Percentiles rank a stretch among this genome's conserved stretches.
Evolutionary conservation across 2,113 vertebrate genomes (phyloP).

Genomic region (Mohoua ochrocephala): DNA sequence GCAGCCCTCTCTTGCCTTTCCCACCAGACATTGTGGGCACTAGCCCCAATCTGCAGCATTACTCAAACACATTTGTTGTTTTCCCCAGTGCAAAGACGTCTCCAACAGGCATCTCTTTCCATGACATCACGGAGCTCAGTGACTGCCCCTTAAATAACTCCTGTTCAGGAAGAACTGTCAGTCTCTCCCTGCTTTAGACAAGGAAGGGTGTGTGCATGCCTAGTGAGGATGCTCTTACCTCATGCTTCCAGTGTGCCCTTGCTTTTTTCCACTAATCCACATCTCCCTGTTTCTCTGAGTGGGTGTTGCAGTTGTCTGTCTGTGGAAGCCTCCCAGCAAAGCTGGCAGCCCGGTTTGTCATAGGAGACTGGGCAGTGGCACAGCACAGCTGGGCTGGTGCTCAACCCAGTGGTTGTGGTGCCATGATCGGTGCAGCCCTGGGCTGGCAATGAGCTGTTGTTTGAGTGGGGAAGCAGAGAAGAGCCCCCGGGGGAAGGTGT

Average conservation of each 20-base stretch:
- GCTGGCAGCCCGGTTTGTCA: not conserved
- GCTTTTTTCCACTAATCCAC: slow-evolving; percentile 24
- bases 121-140: not conserved
- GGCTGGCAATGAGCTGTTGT: not conserved
- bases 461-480: not conserved
- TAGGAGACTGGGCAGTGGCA: not conserved
- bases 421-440: not conserved
- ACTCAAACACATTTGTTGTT: not conserved
- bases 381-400: not conserved
- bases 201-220: not conserved
- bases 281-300: slow-evolving; percentile 14
- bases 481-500: not conserved
- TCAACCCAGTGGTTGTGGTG: not conserved
- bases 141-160: not conserved
- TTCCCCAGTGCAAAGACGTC: not conserved
- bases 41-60: not conserved
- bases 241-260: not conserved
- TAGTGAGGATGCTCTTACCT: not conserved
- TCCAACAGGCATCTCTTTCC: not conserved
- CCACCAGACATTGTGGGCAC: not conserved
- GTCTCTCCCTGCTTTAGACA: not conserved
- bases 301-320: slow-evolving; percentile 10
- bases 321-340: not conserved
- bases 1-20: not conserved
- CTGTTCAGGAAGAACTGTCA: not conserved